phyloP scores from a whole-genome alignment of 2,797 vertebrate species.

The Propithecus deckenii region DNA sequence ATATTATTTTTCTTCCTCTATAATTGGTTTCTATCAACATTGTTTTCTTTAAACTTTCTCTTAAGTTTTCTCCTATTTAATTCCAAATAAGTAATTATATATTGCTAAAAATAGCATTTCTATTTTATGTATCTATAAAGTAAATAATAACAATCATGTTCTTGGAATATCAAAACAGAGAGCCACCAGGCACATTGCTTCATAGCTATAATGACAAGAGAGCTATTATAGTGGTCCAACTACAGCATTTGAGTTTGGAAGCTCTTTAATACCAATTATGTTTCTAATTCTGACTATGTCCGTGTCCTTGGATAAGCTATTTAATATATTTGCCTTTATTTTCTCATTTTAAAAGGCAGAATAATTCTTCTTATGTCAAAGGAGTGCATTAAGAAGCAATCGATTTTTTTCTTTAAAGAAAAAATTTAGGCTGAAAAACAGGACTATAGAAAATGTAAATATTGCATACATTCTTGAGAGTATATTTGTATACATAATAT shows the following conservation, averaged over 20 bases:
- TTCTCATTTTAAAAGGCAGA: neutral
- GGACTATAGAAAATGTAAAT: neutral
- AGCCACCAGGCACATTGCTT: neutral
- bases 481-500: neutral
- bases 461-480: neutral
- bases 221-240: neutral
- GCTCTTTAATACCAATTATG: neutral
- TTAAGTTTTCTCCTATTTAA: neutral
- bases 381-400: neutral
- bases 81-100: conserved; percentile 24
- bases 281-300: conserved; percentile 5
- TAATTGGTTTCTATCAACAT: neutral
- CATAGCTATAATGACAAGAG: neutral
- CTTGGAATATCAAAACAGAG: conserved; percentile 4
- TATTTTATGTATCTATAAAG: neutral
- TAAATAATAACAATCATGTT: neutral
- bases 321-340: neutral
- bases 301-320: neutral
- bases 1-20: neutral
- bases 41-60: neutral
- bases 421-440: neutral
- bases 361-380: neutral
- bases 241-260: neutral
- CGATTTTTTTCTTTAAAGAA: neutral
- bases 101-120: neutral